Conservation (phyloP, 2,113 vertebrate genomes). For the Tamias sibiricus region DNA sequence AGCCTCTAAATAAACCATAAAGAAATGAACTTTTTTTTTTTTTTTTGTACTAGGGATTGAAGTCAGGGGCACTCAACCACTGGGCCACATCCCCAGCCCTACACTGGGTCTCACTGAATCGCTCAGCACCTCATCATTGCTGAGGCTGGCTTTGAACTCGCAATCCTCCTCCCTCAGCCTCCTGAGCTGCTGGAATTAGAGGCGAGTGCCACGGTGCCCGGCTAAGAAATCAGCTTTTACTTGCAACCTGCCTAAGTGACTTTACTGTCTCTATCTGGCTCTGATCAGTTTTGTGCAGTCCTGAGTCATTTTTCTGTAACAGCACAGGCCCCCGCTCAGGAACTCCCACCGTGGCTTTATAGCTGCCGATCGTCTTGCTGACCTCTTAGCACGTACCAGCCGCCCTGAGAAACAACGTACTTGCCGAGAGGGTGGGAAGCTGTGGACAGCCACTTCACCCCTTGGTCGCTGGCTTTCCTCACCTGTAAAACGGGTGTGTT, state of each 20-base stretch:
- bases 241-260: neutral
- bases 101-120: no score
- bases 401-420: neutral
- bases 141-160: no score
- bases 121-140: no score
- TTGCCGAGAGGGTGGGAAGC: neutral
- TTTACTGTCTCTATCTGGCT: neutral
- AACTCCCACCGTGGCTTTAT: neutral
- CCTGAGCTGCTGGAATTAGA: no score
- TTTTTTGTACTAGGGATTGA: no score
- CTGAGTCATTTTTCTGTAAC: neutral
- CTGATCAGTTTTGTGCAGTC: neutral
- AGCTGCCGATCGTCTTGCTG: neutral
- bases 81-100: no score
- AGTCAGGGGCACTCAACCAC: no score
- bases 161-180: no score
- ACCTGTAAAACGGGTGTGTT: neutral
- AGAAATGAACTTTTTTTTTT: no score
- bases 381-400: neutral
- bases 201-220: no score
- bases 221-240: neutral
- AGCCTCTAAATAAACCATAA: neutral
- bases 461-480: neutral
- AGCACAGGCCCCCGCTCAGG: rapidly evolving
- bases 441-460: neutral